phyloP scores from a whole-genome alignment of 2,797 vertebrate species.

The Artibeus lituratus region DNA sequence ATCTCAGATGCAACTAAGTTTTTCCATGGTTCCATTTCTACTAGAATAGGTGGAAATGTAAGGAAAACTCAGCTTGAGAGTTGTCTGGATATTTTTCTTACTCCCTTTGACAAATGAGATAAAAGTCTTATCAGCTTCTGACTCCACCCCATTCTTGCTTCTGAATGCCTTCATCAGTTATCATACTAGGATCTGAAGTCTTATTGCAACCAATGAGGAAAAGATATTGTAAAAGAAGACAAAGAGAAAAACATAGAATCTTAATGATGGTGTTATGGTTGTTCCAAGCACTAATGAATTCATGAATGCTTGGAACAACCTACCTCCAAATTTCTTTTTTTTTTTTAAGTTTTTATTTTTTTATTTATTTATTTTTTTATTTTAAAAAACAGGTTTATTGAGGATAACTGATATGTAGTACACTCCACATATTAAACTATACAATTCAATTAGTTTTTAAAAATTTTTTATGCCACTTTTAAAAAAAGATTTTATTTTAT shows the following conservation, averaged over 20 bases:
- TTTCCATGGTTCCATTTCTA: neutral
- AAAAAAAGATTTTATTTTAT: too few species aligned
- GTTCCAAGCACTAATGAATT: too few species aligned
- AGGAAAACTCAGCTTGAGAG: neutral
- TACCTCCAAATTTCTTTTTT: neutral
- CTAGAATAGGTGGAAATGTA: neutral
- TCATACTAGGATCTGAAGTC: neutral
- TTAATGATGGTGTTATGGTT: neutral
- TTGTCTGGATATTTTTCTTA: neutral
- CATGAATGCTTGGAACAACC: neutral
- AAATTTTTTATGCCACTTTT: too few species aligned
- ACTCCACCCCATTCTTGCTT: neutral
- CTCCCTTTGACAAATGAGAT: neutral
- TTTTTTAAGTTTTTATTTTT: too few species aligned
- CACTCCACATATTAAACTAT: neutral
- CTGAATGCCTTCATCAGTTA: neutral
- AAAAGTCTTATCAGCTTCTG: neutral
- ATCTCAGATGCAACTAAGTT: neutral
- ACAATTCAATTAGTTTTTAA: neutral
- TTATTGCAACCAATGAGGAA: rapidly evolving
- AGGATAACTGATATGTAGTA: neutral
- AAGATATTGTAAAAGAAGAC: neutral
- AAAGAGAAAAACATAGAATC: neutral
- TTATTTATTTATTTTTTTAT: too few species aligned
- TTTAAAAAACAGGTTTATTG: neutral